Evolutionary conservation across 2,888 invertebrate genomes (phyloP).

Genomic region (Clunio marinus): DNA sequence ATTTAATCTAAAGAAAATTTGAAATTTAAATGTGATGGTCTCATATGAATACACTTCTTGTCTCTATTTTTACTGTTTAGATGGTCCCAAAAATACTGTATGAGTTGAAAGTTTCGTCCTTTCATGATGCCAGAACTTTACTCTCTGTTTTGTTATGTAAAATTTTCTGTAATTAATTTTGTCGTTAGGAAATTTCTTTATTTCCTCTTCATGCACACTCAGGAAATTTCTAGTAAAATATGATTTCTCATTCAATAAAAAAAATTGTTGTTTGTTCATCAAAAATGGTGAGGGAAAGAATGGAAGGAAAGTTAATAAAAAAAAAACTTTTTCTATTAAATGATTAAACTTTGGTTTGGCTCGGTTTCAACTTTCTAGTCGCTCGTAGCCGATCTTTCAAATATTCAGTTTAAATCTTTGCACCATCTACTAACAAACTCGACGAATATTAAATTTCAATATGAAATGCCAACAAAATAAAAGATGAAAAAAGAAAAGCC

Average conservation of each 20-base stretch:
- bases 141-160: slow-evolving; percentile 34
- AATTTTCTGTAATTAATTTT: slow-evolving; percentile 38
- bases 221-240: slow-evolving; percentile 21
- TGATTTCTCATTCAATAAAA: slow-evolving; percentile 33
- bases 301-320: slow-evolving; percentile 31
- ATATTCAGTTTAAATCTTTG: neutral
- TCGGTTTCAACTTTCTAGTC: slow-evolving; percentile 2
- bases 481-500: neutral
- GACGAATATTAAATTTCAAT: slow-evolving; percentile 32
- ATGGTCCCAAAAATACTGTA: no score
- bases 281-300: slow-evolving; percentile 5
- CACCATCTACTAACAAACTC: neutral
- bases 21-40: no score
- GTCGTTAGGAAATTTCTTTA: slow-evolving; percentile 34
- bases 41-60: no score
- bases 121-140: no score
- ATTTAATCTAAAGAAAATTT: neutral
- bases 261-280: slow-evolving; percentile 33
- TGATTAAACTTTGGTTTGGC: slow-evolving; percentile 28
- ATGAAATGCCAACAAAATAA: neutral
- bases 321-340: slow-evolving; percentile 39
- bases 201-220: slow-evolving; percentile 25
- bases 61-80: no score
- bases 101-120: no score
- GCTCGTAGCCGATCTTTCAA: neutral